phyloP scores from a whole-genome alignment of 2,113 vertebrate species.

The Plecturocebus donacophilus region DNA sequence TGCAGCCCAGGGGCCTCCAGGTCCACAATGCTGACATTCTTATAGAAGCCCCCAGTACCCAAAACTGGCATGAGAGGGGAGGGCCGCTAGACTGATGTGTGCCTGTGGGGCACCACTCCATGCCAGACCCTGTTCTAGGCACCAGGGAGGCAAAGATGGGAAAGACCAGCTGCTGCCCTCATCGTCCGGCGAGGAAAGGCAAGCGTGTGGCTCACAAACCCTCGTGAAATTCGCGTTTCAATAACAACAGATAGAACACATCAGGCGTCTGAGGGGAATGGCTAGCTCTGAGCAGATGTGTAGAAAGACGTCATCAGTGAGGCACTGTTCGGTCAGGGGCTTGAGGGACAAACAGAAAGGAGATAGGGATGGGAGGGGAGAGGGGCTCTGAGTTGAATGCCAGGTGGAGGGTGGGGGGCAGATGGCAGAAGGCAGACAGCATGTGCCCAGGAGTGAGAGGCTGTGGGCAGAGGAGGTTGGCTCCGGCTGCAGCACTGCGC shows the following conservation, averaged over 20 bases:
- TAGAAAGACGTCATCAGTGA: not conserved
- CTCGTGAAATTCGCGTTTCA: fast-evolving
- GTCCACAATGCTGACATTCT: not conserved
- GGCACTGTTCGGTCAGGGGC: not conserved
- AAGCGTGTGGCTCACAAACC: fast-evolving
- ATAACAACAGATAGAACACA: too few species aligned
- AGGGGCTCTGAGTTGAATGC: not conserved
- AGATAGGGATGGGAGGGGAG: fast-evolving
- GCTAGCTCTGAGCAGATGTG: not conserved
- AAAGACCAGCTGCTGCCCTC: not conserved
- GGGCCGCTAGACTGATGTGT: not conserved
- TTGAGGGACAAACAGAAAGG: not conserved
- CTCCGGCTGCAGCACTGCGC: fast-evolving
- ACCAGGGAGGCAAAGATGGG: not conserved
- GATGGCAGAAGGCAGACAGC: not conserved
- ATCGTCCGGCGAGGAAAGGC: not conserved
- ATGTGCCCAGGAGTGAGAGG: not conserved
- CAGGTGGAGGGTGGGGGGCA: not conserved
- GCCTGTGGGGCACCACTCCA: fast-evolving
- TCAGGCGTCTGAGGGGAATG: fast-evolving
- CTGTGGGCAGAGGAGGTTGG: fast-evolving
- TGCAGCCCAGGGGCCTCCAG: not conserved
- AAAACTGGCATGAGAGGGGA: not conserved
- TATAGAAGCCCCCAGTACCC: not conserved
- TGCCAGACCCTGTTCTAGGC: not conserved